A percentile compares a stretch with the other conserved stretches of the same genome.
These are phyloP conservation scores for Sphaeramia orbicularis DNA, from an alignment of 2,797 vertebrate genomes.

Conservation along the genomic window DNA sequence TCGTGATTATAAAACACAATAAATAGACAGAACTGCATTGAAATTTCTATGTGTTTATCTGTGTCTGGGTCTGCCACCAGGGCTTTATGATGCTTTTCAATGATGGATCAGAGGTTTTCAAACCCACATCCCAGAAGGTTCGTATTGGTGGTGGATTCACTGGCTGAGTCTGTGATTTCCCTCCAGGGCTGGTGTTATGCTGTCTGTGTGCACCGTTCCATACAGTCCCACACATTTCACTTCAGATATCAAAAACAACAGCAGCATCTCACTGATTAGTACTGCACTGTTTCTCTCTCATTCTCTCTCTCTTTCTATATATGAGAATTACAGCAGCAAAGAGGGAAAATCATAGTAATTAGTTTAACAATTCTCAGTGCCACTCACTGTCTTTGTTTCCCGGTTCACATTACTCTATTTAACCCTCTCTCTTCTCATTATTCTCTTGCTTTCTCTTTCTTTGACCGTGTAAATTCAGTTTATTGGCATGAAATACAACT, in stretches of 20 bases:
- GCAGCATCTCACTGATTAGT: conserved; percentile 24
- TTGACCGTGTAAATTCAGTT: conserved; percentile 9
- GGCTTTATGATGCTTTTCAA: conserved; percentile 19
- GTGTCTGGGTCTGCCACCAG: conserved; percentile 16
- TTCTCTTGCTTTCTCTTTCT: background rate
- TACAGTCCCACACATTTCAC: conserved; percentile 14
- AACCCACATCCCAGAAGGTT: conserved; percentile 60
- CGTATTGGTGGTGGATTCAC: conserved; percentile 45
- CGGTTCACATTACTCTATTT: conserved; percentile 19
- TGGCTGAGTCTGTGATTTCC: conserved; percentile 53
- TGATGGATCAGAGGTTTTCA: conserved; percentile 50
- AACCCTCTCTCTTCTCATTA: conserved; percentile 1
- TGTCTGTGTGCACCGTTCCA: conserved; percentile 55
- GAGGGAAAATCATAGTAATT: conserved; percentile 41
- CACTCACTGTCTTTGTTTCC: conserved; percentile 28
- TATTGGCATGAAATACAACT: background rate
- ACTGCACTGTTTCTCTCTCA: conserved; percentile 2
- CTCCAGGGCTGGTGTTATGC: conserved; percentile 50
- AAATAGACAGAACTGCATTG: background rate
- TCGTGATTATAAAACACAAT: conserved; percentile 1
- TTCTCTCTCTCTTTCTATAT: conserved; percentile 25
- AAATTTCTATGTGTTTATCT: background rate
- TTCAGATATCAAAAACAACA: conserved; percentile 24
- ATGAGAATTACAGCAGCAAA: conserved; percentile 21
- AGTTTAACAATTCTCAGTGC: conserved; percentile 37